Percentiles rank a stretch among this genome's conserved stretches.
Conservation (phyloP, 2,888 invertebrate species). For the Tipula unca region DNA sequence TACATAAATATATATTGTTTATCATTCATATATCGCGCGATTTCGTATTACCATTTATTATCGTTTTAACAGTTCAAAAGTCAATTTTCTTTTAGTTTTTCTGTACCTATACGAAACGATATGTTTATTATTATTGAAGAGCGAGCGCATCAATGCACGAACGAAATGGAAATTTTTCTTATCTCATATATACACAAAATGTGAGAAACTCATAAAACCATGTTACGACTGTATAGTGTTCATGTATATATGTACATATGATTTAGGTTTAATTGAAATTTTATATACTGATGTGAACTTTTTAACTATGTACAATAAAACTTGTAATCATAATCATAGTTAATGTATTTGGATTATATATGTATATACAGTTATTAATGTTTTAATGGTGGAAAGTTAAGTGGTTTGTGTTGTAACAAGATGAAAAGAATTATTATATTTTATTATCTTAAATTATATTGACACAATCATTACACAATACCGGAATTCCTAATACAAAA, state of each 20-base stretch:
- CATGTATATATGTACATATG: not conserved
- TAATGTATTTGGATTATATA: not conserved
- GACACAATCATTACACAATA: no score
- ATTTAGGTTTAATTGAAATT: not conserved
- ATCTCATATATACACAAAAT: not conserved
- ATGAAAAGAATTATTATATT: no score
- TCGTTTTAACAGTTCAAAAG: not conserved
- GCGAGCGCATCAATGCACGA: not conserved
- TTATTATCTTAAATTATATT: no score
- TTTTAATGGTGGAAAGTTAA: no score
- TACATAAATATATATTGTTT: not conserved
- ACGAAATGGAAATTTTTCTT: not conserved
- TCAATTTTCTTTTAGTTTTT: not conserved
- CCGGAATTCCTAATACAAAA: no score
- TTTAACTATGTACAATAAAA: not conserved
- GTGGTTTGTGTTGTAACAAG: no score
- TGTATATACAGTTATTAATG: not conserved
- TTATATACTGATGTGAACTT: not conserved
- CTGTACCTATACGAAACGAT: not conserved
- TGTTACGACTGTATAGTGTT: not conserved
- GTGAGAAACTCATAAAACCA: not conserved
- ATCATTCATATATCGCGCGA: not conserved
- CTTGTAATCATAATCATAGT: not conserved
- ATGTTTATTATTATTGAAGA: not conserved
- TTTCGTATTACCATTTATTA: not conserved